Conservation (phyloP, 2,113 vertebrate species). For the Procavia capensis region DNA sequence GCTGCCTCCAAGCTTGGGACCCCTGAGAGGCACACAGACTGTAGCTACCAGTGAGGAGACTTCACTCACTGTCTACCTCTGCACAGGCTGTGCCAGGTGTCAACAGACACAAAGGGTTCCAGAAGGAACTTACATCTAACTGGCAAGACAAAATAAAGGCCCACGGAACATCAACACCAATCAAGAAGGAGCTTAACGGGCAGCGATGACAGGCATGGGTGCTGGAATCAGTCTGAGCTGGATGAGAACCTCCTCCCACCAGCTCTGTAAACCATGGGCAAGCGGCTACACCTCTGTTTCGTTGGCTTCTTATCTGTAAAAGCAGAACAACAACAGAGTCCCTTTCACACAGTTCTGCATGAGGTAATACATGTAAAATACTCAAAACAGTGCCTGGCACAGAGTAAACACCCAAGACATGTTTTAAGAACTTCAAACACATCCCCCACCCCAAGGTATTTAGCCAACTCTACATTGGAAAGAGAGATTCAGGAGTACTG, state of each 20-base stretch:
- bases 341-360: not conserved
- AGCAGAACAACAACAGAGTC: not conserved
- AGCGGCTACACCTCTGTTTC: not conserved
- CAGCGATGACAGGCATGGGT: not conserved
- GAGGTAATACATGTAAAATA: not conserved
- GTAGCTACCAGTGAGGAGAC: not conserved
- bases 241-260: not conserved
- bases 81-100: not conserved
- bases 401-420: not conserved
- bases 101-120: not conserved
- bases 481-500: not conserved
- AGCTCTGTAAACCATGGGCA: not conserved
- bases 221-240: not conserved
- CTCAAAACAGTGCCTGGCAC: not conserved
- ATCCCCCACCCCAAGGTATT: not conserved
- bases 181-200: not conserved
- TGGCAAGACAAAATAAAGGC: not conserved
- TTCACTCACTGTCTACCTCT: too few species aligned
- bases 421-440: slow-evolving; percentile 29
- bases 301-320: not conserved
- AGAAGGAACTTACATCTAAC: not conserved
- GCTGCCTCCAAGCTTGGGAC: not conserved
- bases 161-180: not conserved
- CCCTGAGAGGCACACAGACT: not conserved
- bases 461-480: not conserved